These are phyloP conservation scores for Alosa sapidissima DNA, from an alignment of 2,797 vertebrate genomes.

Conservation along the genomic window DNA sequence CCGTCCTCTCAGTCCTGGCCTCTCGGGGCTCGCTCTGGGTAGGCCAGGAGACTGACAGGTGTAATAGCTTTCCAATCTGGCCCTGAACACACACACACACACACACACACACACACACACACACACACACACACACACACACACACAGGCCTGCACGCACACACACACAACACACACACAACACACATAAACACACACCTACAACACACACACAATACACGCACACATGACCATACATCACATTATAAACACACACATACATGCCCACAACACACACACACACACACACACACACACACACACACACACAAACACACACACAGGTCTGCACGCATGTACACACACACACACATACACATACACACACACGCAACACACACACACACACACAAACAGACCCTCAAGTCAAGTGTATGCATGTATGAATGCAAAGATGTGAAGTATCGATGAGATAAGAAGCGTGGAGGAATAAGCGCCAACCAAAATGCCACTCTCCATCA, in stretches of 20 bases:
- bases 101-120: not conserved
- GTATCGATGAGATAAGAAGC: no score
- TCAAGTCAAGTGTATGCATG: not conserved
- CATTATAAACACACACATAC: no score
- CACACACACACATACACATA: no score
- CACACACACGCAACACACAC: no score
- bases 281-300: no score
- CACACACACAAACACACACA: no score
- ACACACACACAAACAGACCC: no score
- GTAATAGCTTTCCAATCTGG: conserved; percentile 56
- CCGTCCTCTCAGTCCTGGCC: conserved; percentile 53
- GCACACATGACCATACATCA: no score
- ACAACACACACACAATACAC: no score
- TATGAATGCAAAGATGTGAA: not conserved
- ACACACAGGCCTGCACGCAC: not conserved
- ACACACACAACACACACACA: not conserved
- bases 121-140: not conserved
- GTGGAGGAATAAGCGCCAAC: not conserved
- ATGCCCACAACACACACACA: no score
- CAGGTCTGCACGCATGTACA: no score
- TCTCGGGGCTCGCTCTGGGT: conserved; percentile 43
- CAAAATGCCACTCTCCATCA: not conserved
- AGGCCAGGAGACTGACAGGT: conserved; percentile 41
- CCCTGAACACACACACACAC: conserved; percentile 26
- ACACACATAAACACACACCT: no score